Base-by-base conservation (phyloP, 1,140 invertebrate genomes). In the Drosophila ercepeae region DNA sequence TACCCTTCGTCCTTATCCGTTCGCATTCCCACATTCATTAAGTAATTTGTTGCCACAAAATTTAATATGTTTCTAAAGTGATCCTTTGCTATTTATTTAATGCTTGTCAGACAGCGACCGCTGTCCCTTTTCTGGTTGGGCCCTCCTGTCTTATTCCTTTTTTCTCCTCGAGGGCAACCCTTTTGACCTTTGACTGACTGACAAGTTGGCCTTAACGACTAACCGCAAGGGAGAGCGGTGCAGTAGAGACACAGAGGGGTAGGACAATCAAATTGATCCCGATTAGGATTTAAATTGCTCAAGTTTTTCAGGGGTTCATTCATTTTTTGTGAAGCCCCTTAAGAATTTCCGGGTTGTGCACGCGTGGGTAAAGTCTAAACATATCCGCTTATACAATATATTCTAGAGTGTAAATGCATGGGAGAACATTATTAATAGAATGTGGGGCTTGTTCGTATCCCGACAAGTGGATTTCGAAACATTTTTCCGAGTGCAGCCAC, bases 111-210 rank as follows among this genome's bases (percentile, higher is more conserved):
- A 27, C 65, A 23, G 32, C 21, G 53, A 42, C 55, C 46, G 51
- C 55, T 65, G 60, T 50, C 70, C 68, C 49, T 72, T 74, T 39
- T 65, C 32, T 18, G 39, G 34, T 32, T 46, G 27, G 6, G 41
- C 39, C 44, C 50, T 32, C 14, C 6, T 42, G 18, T 42, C 46
- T 9, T 41, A 14, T 25, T 13, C 16, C 16, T 18, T 36, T 34
- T 42, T 39, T 49, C 29, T 25, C 14, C 9, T 21, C 3, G 8
- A 13, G 7, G 36, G 27, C 45, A 75, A 78, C 77, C 68, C 82
- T 88, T 67, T 68, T 86, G 82, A 86, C 81, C 82, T 77, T 76
- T 88, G 82, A 86, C 88, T 86, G 81, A 86, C 81, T 86, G 81
- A 76, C 82, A 88, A 86, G 67, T 81, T 86, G 81, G 59, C 81